Percentiles rank a stretch among this genome's conserved stretches.
Evolutionary conservation across 2,797 vertebrate species (phyloP).

Genomic region (Rhabdomys pumilio): DNA sequence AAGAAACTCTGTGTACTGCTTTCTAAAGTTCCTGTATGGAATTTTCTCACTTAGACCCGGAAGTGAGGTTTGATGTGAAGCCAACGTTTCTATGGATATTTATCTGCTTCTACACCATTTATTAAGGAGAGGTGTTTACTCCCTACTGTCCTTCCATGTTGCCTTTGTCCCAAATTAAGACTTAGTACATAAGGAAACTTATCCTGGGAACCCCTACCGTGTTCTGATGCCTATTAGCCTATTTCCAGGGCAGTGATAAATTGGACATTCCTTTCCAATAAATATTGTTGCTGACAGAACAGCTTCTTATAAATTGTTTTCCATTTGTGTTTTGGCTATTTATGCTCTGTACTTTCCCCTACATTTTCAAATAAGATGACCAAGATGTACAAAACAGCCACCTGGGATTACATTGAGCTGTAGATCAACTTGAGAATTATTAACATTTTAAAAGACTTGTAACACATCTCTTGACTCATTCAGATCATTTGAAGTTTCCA

Average conservation of each 20-base stretch:
- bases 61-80: slow-evolving; percentile 10
- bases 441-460: slow-evolving; percentile 18
- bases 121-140: neutral
- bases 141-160: neutral
- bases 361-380: slow-evolving; percentile 16
- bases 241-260: neutral
- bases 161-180: slow-evolving; percentile 43
- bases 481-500: neutral
- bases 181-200: neutral
- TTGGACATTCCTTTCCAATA: slow-evolving; percentile 25
- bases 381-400: neutral
- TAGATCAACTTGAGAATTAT: neutral
- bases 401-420: neutral
- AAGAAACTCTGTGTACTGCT: neutral
- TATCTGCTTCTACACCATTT: neutral
- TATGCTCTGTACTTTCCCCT: neutral
- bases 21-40: neutral
- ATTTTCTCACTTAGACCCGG: neutral
- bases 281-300: neutral
- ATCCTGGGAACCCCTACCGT: neutral
- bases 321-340: neutral
- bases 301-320: neutral
- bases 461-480: neutral
- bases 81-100: neutral
- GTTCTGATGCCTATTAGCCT: slow-evolving; percentile 38